phyloP scores from a whole-genome alignment of 2,888 invertebrate species.

The Plusia festucae region DNA sequence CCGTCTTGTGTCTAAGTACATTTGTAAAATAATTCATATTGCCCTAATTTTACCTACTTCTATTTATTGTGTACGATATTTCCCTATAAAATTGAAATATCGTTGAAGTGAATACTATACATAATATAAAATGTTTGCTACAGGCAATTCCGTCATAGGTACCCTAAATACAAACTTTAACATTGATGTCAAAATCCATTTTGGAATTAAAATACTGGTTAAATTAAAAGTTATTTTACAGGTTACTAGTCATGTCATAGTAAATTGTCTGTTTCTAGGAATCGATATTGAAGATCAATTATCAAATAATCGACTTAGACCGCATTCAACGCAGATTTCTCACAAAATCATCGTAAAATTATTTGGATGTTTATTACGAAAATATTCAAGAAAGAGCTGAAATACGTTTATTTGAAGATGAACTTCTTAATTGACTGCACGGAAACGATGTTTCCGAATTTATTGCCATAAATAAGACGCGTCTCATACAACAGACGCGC shows the following conservation, averaged over 20 bases:
- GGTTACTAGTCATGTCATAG: slow-evolving; percentile 20
- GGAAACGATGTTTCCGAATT: slow-evolving; percentile 57
- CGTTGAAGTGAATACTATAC: slow-evolving; percentile 40
- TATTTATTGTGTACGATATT: slow-evolving; percentile 58
- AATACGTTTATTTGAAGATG: slow-evolving; percentile 54
- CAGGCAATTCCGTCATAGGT: slow-evolving; percentile 48
- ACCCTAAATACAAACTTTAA: slow-evolving; percentile 20
- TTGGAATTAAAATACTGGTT: slow-evolving; percentile 48
- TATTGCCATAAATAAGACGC: slow-evolving; percentile 60
- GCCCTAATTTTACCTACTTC: slow-evolving; percentile 61
- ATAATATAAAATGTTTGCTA: slow-evolving; percentile 41
- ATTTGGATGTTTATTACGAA: slow-evolving; percentile 44
- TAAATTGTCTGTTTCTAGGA: slow-evolving; percentile 17
- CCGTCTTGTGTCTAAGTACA: slow-evolving; percentile 43
- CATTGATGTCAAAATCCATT: slow-evolving; percentile 32
- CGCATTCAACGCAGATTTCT: slow-evolving; percentile 19
- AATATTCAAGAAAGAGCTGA: slow-evolving; percentile 49
- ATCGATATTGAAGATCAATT: slow-evolving; percentile 44
- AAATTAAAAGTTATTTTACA: slow-evolving; percentile 37
- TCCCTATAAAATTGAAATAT: slow-evolving; percentile 49
- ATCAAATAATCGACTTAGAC: slow-evolving; percentile 25
- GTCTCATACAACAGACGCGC: slow-evolving; percentile 5
- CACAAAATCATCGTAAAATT: slow-evolving; percentile 26
- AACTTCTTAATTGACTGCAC: slow-evolving; percentile 65
- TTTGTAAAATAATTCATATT: slow-evolving; percentile 59